Base-by-base conservation (phyloP, 30 jellyfish, hydroid and myxozoan species). In the Mastigias papua region DNA sequence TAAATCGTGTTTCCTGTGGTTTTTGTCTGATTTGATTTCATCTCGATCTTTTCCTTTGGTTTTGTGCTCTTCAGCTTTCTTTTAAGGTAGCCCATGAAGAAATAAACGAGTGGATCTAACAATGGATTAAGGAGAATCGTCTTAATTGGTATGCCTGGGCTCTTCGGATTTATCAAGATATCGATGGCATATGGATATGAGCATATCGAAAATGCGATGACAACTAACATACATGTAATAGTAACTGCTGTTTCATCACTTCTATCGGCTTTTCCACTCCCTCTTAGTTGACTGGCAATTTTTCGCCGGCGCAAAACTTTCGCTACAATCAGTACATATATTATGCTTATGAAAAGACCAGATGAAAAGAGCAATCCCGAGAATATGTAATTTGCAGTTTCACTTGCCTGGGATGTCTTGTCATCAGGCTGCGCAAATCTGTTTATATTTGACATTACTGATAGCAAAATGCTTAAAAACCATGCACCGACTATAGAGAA, bases 401-500 rank as follows among this genome's bases (percentile, higher is more conserved):
- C 57, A 20, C 50, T 20, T 0, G 82, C 62, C 2, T 61, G 22
- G 1, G 10, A 34, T 1, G 73, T 16, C 6, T 34, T 65, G 16
- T 29, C 62, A 0, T 42, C 68, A 27, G 76, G 78, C 3, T 26
- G 28, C 2, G 90, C 75, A 33, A 67, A 82, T 32, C 92, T 49
- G 31, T 48, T 32, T 5, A 66, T 74, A 5, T 70, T 51, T 28
- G 76, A 67, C 17, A 82, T 1, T 0, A 82, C 64, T 20, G 92
- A 54, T 13, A 82, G 34, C 20, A 82, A 68, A 32, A 82, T 26
- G 31, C 92, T 69, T 1, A 65, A 69, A 31, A 82, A 16, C 92
- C 92, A 82, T 8, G 92, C 84, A 42, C 46, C 68, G 26, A 78
- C 92, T 29, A 82, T 82, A 34, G 68, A 34, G 20, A 34, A 15